Base-by-base conservation (phyloP, 2,113 vertebrate species). In the Hippolais icterina region DNA sequence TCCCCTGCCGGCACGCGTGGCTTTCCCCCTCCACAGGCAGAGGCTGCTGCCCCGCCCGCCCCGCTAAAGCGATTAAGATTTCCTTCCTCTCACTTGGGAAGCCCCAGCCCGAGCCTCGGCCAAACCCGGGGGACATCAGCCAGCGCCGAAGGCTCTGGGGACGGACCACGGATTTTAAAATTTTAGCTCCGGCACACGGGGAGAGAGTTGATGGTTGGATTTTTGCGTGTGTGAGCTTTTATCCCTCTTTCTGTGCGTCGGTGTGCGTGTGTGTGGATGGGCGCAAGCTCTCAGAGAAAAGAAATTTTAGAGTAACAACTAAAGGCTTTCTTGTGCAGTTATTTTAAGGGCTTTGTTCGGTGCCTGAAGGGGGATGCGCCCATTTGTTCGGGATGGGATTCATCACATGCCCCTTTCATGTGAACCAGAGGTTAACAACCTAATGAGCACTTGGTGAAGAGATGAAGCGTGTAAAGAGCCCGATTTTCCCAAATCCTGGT, bases 351-450 rank as follows among this genome's bases (percentile, higher is more conserved):
- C 97, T 98, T 97, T 98, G 98, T 97, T 95, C 96, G 44, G 72
- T 97, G 98, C 97, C 98, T 98, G 98, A 97, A 96, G 97, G 98
- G 98, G 98, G 98, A 98, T 98, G 97, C 97, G 95, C 97, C 97
- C 96, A 84, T 97, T 98, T 97, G 97, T 97, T 96, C 96, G 94
- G 92, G 96, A 95, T 91, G 95, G 97, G 97, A 97, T 97, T 95
- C 97, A 96, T 97, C 96, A 97, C 97, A 97, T 97, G 93, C 85
- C 97, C 97, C 97, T 98, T 98, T 97, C 98, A 97, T 98, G 97
- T 98, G 97, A 98, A 98, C 98, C 96, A 98, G 98, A 98, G 98
- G 98, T 98, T 98, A 98, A 98, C 98, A 98, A 98, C 98, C 98
- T 98, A 98, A 98, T 98, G 98, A 98, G 98, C 96, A 95, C 97